Evolutionary conservation across 2,888 invertebrate species (phyloP), one percentile per base, ranked within the genome.

Genomic region (Clostera curtula): DNA sequence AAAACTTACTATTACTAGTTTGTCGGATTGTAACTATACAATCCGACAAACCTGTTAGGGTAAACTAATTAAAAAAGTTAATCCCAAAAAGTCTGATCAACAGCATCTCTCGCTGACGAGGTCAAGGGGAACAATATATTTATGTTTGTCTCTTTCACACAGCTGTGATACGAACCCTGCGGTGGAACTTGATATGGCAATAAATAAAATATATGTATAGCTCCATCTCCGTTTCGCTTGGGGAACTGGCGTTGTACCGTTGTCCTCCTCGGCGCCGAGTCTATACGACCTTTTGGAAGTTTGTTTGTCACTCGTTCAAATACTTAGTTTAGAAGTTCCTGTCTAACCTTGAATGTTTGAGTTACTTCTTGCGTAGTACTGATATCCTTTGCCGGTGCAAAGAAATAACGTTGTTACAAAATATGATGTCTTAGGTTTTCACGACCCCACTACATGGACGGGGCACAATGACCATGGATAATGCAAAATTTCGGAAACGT

Each of bases 271-370:
- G 18, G 17, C 36, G 40, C 43, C 49, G 53, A 56, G 48, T 58
- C 55, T 55, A 57, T 55, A 56, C 56, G 53, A 63, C 51, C 50
- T 65, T 54, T 43, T 54, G 54, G 57, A 57, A 59, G 59, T 66
- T 68, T 54, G 62, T 65, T 74, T 76, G 74, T 75, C 75, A 70
- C 64, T 73, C 57, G n/a, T 70, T 67, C 69, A 77, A 79, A 77
- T 77, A 76, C 69, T 71, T 64, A 51, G 58, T 61, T 73, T 63
- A 60, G 67, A 72, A 73, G 70, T 73, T 77, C 65, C 64, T 58
- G 58, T 65, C 55, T 73, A 69, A 76, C 76, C 76, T 79, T 80
- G 76, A 70, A 70, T 62, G 55, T 61, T 63, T 55, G 58, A 64
- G 70, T 69, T 68, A n/a, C n/a, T n/a, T n/a, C n/a, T n/a, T n/a